These are phyloP conservation scores for Murina feae DNA, from an alignment of 2,113 vertebrate species.

Conservation along the genomic window DNA sequence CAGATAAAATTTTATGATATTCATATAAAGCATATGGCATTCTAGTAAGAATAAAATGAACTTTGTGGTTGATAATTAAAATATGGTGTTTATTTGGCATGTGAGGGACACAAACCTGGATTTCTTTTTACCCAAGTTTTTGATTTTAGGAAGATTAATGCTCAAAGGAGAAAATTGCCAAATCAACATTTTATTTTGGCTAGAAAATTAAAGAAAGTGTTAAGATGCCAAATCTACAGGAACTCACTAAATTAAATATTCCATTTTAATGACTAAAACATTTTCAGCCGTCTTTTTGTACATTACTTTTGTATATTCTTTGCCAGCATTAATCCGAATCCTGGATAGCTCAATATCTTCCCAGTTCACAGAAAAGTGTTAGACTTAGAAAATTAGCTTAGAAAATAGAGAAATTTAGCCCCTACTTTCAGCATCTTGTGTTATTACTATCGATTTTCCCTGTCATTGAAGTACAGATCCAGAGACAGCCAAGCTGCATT, in stretches of 20 bases:
- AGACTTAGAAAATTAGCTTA: slow-evolving; percentile 55
- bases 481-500: slow-evolving; percentile 39
- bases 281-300: not conserved
- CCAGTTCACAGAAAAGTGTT: slow-evolving; percentile 18
- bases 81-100: not conserved
- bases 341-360: slow-evolving; percentile 28
- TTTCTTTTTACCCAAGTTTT: slow-evolving; percentile 31
- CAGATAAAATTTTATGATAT: slow-evolving; percentile 19
- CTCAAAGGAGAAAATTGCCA: slow-evolving; percentile 6
- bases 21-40: not conserved
- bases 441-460: slow-evolving; percentile 68
- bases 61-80: slow-evolving; percentile 37
- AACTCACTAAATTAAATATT: not conserved
- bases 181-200: slow-evolving; percentile 8
- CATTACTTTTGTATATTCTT: slow-evolving; percentile 29
- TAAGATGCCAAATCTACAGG: not conserved
- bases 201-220: slow-evolving; percentile 22
- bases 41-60: slow-evolving; percentile 37
- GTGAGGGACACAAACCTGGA: not conserved
- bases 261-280: slow-evolving; percentile 8
- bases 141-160: slow-evolving; percentile 20
- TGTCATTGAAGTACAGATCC: slow-evolving; percentile 40
- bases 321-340: not conserved
- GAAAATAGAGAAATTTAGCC: slow-evolving; percentile 48
- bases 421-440: slow-evolving; percentile 28